Conservation (phyloP, 1,140 invertebrate genomes). For the Hypsibius dujardini region DNA sequence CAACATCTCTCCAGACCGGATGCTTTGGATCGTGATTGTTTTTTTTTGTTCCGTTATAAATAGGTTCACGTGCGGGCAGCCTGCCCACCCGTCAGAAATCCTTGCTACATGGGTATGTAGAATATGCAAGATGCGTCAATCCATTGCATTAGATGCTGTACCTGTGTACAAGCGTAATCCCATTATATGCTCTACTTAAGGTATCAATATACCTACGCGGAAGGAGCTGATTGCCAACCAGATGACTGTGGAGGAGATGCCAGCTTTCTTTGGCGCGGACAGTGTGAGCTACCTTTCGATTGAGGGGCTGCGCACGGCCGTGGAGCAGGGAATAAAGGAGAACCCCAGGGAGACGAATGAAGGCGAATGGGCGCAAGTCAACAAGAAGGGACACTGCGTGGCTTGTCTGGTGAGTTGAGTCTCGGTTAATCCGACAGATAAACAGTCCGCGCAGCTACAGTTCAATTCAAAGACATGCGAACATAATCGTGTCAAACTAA, state of each 20-base stretch:
- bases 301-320: conserved; percentile 68
- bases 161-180: no score
- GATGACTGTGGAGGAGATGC: conserved; percentile 54
- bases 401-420: neutral
- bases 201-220: conserved; percentile 87
- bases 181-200: no score
- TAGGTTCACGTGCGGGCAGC: conserved; percentile 88
- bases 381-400: neutral
- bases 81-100: conserved; percentile 82
- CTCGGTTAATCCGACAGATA: no score
- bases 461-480: no score
- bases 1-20: no score
- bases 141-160: no score
- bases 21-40: conserved; percentile 17
- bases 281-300: conserved; percentile 82
- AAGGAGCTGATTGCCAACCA: conserved; percentile 90
- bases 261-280: conserved; percentile 71
- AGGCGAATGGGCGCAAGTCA: conserved; percentile 31
- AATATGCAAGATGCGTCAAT: no score
- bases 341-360: conserved; percentile 29
- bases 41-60: conserved; percentile 8
- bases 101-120: conserved; percentile 78
- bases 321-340: conserved; percentile 41
- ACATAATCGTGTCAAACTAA: no score
- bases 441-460: no score